phyloP scores from a whole-genome alignment of 2,797 vertebrate species.

The Neosalanx taihuensis region DNA sequence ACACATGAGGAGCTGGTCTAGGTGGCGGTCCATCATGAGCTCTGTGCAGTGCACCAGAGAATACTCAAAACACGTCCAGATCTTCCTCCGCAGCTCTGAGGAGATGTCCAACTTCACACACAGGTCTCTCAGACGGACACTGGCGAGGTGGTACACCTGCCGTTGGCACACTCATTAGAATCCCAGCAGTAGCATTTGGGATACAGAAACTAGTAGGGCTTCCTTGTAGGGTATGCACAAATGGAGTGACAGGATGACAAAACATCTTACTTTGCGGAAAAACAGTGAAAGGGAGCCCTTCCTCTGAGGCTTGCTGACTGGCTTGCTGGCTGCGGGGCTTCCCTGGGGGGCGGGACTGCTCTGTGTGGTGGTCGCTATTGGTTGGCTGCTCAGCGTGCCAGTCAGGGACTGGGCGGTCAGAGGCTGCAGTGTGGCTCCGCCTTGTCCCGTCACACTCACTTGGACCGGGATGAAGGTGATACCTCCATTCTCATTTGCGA shows the following conservation, averaged over 20 bases:
- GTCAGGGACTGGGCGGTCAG: slow-evolving; percentile 59
- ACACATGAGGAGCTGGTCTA: slow-evolving; percentile 91
- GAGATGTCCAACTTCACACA: slow-evolving; percentile 83
- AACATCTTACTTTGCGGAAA: slow-evolving; percentile 82
- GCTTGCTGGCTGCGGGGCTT: slow-evolving; percentile 64
- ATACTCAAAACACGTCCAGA: slow-evolving; percentile 91
- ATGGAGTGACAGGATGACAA: too few relatives aligned
- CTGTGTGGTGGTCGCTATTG: slow-evolving; percentile 67
- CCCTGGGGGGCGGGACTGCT: slow-evolving; percentile 60
- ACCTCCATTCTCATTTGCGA: slow-evolving; percentile 88
- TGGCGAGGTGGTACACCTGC: slow-evolving; percentile 88
- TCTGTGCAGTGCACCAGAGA: slow-evolving; percentile 82
- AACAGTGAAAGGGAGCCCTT: slow-evolving; percentile 83
- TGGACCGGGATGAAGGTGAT: slow-evolving; percentile 90
- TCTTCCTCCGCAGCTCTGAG: slow-evolving; percentile 82
- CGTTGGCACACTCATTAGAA: not conserved
- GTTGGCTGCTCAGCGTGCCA: slow-evolving; percentile 67
- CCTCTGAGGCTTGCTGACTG: slow-evolving; percentile 66
- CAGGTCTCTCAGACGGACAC: slow-evolving; percentile 84
- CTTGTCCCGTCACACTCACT: slow-evolving; percentile 78
- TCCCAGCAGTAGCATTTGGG: too few relatives aligned
- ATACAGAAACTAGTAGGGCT: too few relatives aligned
- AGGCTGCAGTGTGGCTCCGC: slow-evolving; percentile 54
- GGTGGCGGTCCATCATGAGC: slow-evolving; percentile 85
- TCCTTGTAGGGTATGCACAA: too few relatives aligned